Evolutionary conservation across 2,797 vertebrate genomes (phyloP), one percentile per base, ranked within the genome.

Genomic region (Gambelia wislizenii): DNA sequence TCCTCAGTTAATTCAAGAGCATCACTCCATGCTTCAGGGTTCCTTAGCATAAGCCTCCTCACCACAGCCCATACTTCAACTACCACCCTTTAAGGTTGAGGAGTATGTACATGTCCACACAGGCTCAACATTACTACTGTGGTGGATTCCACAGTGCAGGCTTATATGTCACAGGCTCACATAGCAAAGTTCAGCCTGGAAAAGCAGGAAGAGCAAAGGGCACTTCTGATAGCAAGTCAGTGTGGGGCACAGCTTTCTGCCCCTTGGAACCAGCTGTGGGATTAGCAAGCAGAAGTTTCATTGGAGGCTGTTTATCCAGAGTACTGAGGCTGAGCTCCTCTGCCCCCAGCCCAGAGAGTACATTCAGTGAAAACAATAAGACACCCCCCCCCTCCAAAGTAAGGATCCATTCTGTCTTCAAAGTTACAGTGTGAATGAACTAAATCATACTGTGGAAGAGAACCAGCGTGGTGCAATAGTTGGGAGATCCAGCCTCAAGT

Each of bases 121-220:
- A 27, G 54, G 22, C 0, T 85, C 25, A 9, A 18, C 0, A 1
- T 49, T 67, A 18, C 27, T 54, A 4, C 67, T n/a, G 27, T 20
- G 7, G 3, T 39, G 18, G 0, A 44, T 18, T 20, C 30, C 18
- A 1, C 2, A 0, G 7, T 8, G 3, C 30, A 78, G 44, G 2
- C 10, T 47, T 67, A 25, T 47, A 9, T 18, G 27, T 67, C 13
- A 9, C 30, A 14, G 12, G 30, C 39, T 22, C 67, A 47, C 59
- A 25, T 42, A 39, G 83, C 83, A 74, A 61, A 85, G 52, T 84
- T 39, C 76, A 72, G 61, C 20, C 1, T 25, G 18, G 44, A 49
- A 61, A 54, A 18, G 5, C 33, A 74, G 22, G n/a, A 56, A n/a
- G 61, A 64, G 88, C 83, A 81, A 81, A 85, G 83, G 42, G 64